Evolutionary conservation across 2,888 invertebrate genomes (phyloP), one percentile per base, ranked within the genome.

Genomic region (Andrena bicolor): DNA sequence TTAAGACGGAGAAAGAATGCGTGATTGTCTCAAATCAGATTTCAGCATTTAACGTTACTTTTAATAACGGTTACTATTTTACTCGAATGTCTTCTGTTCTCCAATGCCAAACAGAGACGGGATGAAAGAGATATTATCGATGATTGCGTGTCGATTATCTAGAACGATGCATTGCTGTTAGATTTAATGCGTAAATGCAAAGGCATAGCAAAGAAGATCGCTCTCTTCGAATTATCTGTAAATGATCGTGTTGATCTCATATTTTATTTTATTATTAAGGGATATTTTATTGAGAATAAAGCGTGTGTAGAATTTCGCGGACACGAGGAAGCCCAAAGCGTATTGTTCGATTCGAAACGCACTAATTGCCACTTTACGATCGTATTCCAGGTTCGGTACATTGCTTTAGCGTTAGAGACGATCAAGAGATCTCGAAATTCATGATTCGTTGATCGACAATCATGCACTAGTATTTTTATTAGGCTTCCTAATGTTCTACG

Each of bases 241-340:
- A 73, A 83, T 20, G 75, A 82, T 82, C 32, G 56, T 73, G 68
- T 81, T 84, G 88, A 89, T 90, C 89, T 88, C 88, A 86, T 86
- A 83, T 87, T 87, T 88, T 88, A 88, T 78, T 85, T 88, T 88
- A 86, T 84, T 85, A 82, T 82, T 86, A 84, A 80, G 64, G 66
- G 78, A 76, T 84, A 82, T 89, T 89, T 88, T 88, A 88, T 82
- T 81, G 48, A 70, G 61, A 86, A 82, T 49, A 61, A 85, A 82
- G 69, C 84, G 83, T 71, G 71, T 68, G 71, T 83, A 83, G 56
- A 77, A 73, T 73, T 77, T 61, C 4, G 68, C 48, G 74, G 72
- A 35, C 58, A 68, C 41, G 48, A 69, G 61, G 70, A 58, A 79
- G 70, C 48, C 61, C n/a, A 48, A 68, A 69, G 66, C 64, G 53